Evolutionary conservation across 2,888 invertebrate species (phyloP).

Genomic region (Eupsilia transversa): DNA sequence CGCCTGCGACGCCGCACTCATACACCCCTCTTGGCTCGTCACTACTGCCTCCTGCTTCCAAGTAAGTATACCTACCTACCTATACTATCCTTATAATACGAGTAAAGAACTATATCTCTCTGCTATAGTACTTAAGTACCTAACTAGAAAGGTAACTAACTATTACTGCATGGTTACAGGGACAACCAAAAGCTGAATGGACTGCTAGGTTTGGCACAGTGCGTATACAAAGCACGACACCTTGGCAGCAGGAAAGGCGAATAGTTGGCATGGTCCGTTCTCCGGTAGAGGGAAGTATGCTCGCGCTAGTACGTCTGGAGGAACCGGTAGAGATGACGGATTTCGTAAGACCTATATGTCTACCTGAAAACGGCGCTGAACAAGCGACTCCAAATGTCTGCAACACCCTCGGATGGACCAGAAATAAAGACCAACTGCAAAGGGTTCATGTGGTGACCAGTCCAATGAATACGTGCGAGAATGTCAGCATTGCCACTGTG

Average conservation of each 20-base stretch:
- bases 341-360: constrained; percentile 95
- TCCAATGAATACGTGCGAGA: constrained; percentile 95
- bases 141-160: not conserved
- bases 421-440: constrained; percentile 95
- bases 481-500: constrained; percentile 95
- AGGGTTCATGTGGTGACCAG: constrained; percentile 94
- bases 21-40: constrained; percentile 95
- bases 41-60: constrained; percentile 97
- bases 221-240: constrained; percentile 94
- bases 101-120: constrained; percentile 6
- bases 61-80: constrained; percentile 67
- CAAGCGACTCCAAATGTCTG: constrained; percentile 89
- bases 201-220: constrained; percentile 94
- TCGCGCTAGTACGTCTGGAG: constrained; percentile 95
- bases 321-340: constrained; percentile 94
- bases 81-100: constrained; percentile 1
- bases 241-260: constrained; percentile 96
- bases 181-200: constrained; percentile 97
- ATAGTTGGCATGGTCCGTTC: constrained; percentile 97
- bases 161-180: constrained; percentile 78
- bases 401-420: constrained; percentile 96
- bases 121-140: not conserved
- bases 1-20: constrained; percentile 96
- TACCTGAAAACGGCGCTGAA: constrained; percentile 91
- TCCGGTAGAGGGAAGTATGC: constrained; percentile 96